These are phyloP conservation scores for Ophion slaviceki DNA, from an alignment of 2,888 invertebrate genomes.

Conservation along the genomic window DNA sequence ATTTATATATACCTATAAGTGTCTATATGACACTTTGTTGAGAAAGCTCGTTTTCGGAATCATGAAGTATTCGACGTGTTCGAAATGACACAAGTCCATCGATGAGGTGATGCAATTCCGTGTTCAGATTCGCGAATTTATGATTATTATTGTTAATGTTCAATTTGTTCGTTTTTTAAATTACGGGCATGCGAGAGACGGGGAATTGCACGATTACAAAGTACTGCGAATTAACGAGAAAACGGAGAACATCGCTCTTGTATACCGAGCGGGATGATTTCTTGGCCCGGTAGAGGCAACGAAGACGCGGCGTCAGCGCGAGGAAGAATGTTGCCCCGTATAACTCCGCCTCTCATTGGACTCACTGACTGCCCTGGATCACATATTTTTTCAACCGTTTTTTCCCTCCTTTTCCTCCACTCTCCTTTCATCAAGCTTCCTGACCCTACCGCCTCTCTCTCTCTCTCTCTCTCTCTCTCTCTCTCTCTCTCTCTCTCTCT, in stretches of 20 bases:
- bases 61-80: too few relatives aligned
- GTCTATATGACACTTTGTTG: too few relatives aligned
- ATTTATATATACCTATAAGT: too few relatives aligned
- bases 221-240: not conserved
- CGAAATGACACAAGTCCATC: too few relatives aligned
- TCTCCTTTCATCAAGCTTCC: not conserved
- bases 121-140: too few relatives aligned
- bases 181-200: too few relatives aligned
- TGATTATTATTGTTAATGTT: too few relatives aligned
- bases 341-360: conserved; percentile 62
- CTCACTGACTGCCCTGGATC: conserved; percentile 55
- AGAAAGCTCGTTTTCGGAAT: too few relatives aligned
- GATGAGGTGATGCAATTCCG: too few relatives aligned
- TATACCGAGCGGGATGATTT: not conserved
- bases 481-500: not conserved
- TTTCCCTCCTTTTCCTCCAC: not conserved
- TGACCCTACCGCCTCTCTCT: not conserved
- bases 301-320: not conserved
- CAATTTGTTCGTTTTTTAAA: too few relatives aligned
- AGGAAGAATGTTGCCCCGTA: conserved; percentile 63
- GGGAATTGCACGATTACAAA: too few relatives aligned
- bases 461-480: not conserved
- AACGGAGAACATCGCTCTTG: not conserved
- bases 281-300: conserved; percentile 8
- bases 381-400: conserved; percentile 27